Conservation (phyloP, 2,797 vertebrate species). For the Helostoma temminkii region DNA sequence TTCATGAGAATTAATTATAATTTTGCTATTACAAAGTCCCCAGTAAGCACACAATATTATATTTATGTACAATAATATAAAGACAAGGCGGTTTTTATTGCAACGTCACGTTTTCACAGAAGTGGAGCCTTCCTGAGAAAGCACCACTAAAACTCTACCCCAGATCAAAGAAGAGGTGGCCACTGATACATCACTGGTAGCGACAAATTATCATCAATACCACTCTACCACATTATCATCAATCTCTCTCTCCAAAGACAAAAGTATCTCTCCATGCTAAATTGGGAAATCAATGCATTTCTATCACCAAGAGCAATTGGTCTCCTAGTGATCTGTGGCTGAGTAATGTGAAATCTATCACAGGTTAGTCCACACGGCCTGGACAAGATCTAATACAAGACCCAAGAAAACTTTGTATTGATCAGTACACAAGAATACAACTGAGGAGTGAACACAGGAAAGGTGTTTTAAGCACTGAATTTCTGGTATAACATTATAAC, state of each 20-base stretch:
- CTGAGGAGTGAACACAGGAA: conserved; percentile 30
- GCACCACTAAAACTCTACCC: conserved; percentile 19
- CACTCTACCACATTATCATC: conserved; percentile 77
- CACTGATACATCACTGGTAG: conserved; percentile 69
- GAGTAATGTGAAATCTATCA: conserved; percentile 82
- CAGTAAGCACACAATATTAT: conserved; percentile 9
- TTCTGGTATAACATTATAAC: neutral
- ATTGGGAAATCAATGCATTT: conserved; percentile 76
- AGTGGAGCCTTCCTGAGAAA: conserved; percentile 58
- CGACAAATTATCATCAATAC: conserved; percentile 74
- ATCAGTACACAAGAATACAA: conserved; percentile 51
- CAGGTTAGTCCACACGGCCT: conserved; percentile 66
- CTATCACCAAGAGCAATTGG: conserved; percentile 72
- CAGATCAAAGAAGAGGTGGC: conserved; percentile 59
- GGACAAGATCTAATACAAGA: conserved; percentile 76
- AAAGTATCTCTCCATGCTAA: conserved; percentile 76
- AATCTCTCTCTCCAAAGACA: conserved; percentile 74
- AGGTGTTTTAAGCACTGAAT: conserved; percentile 38
- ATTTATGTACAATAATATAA: conserved; percentile 3
- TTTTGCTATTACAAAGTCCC: neutral
- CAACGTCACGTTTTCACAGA: conserved; percentile 23
- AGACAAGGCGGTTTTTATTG: conserved; percentile 15
- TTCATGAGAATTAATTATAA: neutral
- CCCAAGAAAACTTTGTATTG: conserved; percentile 72
- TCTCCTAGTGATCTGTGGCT: conserved; percentile 65